These are phyloP conservation scores for Laticauda laticaudata DNA, from an alignment of 2,113 vertebrate species.

Conservation along the genomic window DNA sequence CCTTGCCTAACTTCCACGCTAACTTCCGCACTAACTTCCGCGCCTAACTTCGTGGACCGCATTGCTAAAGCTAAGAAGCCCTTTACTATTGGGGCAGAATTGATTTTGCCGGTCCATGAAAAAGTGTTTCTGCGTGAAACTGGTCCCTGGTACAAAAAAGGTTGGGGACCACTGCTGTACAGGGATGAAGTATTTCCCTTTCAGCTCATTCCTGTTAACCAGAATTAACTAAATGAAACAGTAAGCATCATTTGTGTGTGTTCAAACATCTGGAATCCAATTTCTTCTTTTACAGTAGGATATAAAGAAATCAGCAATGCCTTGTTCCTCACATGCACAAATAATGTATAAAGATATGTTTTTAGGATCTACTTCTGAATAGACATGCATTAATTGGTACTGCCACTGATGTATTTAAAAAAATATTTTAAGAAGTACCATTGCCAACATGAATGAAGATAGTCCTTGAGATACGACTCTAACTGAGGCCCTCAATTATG, in stretches of 20 bases:
- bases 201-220: slow-evolving; percentile 12
- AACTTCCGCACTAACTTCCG: no score
- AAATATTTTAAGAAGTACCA: background rate
- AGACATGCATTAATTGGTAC: background rate
- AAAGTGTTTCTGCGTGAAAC: no score
- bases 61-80: no score
- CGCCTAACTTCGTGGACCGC: no score
- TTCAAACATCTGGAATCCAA: background rate
- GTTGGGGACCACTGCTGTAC: background rate
- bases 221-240: slow-evolving; percentile 21
- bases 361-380: background rate
- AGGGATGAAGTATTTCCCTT: slow-evolving; percentile 7
- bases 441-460: background rate
- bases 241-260: background rate
- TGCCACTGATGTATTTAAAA: background rate
- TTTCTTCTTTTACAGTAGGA: background rate
- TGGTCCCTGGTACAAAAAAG: no score
- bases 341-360: background rate
- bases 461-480: background rate
- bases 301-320: background rate
- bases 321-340: background rate
- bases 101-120: no score
- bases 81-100: no score
- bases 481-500: background rate
- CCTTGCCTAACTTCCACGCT: no score